A percentile compares a stretch with the other conserved stretches of the same genome.
phyloP scores from a whole-genome alignment of 2,888 invertebrate genomes.

The Leuctra nigra region DNA sequence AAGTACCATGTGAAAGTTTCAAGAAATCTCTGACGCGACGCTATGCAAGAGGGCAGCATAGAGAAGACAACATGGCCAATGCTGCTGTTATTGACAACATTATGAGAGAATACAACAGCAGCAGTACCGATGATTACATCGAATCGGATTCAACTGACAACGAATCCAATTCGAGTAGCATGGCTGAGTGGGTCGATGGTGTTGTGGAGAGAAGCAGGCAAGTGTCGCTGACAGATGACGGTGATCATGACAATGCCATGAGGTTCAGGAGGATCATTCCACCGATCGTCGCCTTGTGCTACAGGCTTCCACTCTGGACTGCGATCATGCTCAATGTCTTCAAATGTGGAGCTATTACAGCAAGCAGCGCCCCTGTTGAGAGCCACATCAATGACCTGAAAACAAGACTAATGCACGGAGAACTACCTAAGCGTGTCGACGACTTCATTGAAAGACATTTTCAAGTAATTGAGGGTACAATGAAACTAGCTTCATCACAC shows the following conservation, averaged over 20 bases:
- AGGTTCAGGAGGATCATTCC: not conserved
- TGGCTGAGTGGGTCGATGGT: not conserved
- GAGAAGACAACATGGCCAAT: not conserved
- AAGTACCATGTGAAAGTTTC: constrained; percentile 4
- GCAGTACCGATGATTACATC: not conserved
- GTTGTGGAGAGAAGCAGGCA: not conserved
- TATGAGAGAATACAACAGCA: no score
- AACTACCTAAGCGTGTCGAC: constrained; percentile 4
- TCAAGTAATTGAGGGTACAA: not conserved
- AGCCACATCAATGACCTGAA: constrained; percentile 8
- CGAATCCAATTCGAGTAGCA: not conserved
- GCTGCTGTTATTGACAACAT: no score
- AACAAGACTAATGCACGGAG: not conserved
- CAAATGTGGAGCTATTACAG: not conserved
- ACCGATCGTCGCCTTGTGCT: not conserved
- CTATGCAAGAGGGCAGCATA: not conserved
- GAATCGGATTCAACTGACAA: not conserved
- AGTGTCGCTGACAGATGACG: not conserved
- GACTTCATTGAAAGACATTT: not conserved
- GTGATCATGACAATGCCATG: constrained; percentile 4
- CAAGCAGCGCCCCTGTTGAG: constrained; percentile 9
- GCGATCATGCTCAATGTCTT: constrained; percentile 3
- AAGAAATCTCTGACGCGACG: not conserved
- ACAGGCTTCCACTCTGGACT: constrained; percentile 5
- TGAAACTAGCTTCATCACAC: no score